A percentile compares a stretch with the other conserved stretches of the same genome.
Evolutionary conservation across 2,888 invertebrate species (phyloP).

Genomic region (Macrophya alboannulata): DNA sequence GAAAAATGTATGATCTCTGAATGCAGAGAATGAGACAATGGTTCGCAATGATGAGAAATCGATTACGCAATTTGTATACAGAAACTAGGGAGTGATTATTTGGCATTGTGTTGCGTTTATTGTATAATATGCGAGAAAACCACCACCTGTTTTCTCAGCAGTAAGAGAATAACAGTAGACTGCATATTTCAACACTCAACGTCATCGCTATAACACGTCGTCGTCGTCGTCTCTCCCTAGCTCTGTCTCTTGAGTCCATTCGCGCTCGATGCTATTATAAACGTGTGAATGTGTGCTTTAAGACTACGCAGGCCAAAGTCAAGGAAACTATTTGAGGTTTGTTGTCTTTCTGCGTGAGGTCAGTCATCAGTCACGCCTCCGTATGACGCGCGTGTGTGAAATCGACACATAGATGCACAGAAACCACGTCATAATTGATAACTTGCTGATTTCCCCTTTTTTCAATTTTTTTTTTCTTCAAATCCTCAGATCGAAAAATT

Average conservation of each 20-base stretch:
- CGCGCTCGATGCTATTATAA: background rate
- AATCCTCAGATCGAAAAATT: background rate
- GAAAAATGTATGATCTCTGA: background rate
- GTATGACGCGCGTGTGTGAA: constrained; percentile 19
- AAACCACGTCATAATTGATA: constrained; percentile 9
- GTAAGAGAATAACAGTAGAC: background rate
- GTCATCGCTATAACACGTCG: background rate
- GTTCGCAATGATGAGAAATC: no score
- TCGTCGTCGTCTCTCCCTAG: background rate
- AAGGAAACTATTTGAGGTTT: constrained; percentile 46
- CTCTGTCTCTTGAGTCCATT: background rate
- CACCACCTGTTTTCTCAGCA: background rate
- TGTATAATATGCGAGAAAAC: background rate
- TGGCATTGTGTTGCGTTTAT: background rate
- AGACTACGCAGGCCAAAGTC: constrained; percentile 43
- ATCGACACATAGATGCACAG: background rate
- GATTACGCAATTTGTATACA: constrained; percentile 6
- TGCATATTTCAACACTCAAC: background rate
- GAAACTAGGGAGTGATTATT: background rate
- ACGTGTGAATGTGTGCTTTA: constrained; percentile 14
- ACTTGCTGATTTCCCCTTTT: background rate
- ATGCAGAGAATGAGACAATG: background rate
- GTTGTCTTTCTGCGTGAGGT: constrained; percentile 30
- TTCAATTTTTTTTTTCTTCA: background rate
- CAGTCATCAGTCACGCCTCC: constrained; percentile 13